Evolutionary conservation across 2,797 vertebrate species (phyloP), one percentile per base, ranked within the genome.

Genomic region (Helicolenus hilgendorfi): DNA sequence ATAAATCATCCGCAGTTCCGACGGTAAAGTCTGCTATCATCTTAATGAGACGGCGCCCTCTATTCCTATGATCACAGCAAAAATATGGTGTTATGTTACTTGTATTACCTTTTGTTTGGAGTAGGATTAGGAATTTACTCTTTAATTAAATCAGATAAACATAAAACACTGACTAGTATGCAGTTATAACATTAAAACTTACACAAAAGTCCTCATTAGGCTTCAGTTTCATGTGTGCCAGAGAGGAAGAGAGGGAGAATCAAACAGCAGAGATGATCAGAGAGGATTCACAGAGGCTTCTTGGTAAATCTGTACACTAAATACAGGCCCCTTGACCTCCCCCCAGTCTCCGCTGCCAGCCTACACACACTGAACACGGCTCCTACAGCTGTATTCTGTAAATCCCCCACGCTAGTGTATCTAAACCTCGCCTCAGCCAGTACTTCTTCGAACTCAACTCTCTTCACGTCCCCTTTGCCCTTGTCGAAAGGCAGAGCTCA

Each of bases 1-100:
- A 95, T 95, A 94, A 96, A 95, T 95, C 94, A 95, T 81, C 70
- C 5, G n/a, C 11, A 31, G 68, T 33, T 15, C 63, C 72, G 72
- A 81, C 79, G 77, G 86, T 88, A 36, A 87, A 72, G 76, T 90
- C 82, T 58, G 71, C 88, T 86, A 78, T 91, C 86, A 86, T 88
- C 72, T 55, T 84, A 91, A 88, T 89, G 86, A 89, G 90, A 90
- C 11, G 26, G 38, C 26, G 18, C 69, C 75, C 78, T 79, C 74
- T 87, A 11, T 70, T 81, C 73, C 74, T 64, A 69, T 7, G 9
- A 87, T 75, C 72, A 41, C 53, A 81, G 26, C 76, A 73, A 53
- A 1, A 26, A 26, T 10, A 68, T 3, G 10, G 15, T 69, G 4
- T 55, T 11, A 11, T 35, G 78, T 86, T 27, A 68, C 36, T 24